Evolutionary conservation across 2,888 invertebrate genomes (phyloP).

Genomic region (Drosophila sordidapex): DNA sequence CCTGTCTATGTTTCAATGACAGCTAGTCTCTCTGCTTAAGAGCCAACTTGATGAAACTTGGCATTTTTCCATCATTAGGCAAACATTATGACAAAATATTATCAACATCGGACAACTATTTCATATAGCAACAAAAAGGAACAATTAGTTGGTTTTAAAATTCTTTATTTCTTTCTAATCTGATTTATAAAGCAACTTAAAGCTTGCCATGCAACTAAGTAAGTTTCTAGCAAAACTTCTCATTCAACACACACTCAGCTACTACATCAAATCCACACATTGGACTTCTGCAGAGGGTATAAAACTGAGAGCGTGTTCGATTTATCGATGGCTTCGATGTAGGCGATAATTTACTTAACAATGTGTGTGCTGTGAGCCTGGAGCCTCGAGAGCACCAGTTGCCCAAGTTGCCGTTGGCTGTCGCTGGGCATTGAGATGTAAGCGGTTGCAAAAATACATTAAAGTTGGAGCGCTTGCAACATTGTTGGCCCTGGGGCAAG

Average conservation of each 20-base stretch:
- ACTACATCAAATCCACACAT: neutral
- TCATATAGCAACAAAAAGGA: neutral
- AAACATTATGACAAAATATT: no score
- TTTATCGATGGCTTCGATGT: slow-evolving; percentile 60
- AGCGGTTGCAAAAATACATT: slow-evolving; percentile 50
- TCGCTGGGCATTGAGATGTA: slow-evolving; percentile 66
- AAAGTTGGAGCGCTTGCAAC: slow-evolving; percentile 31
- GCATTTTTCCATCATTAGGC: neutral
- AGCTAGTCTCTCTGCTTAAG: neutral
- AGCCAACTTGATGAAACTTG: no score
- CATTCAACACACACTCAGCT: neutral
- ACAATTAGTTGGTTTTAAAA: neutral
- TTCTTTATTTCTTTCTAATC: neutral
- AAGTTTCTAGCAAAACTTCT: neutral
- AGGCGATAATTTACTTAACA: slow-evolving; percentile 80
- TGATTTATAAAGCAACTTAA: no score
- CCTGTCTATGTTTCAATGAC: neutral
- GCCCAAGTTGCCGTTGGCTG: slow-evolving; percentile 36
- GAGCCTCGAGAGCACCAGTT: slow-evolving; percentile 15
- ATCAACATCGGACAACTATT: neutral
- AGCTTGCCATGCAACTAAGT: no score
- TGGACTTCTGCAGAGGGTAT: slow-evolving; percentile 33
- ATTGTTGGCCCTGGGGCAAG: slow-evolving; percentile 56
- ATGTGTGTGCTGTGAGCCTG: slow-evolving; percentile 63
- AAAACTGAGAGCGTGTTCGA: slow-evolving; percentile 33